These are phyloP conservation scores for Corbicula japonica DNA, from an alignment of 2,888 invertebrate species.

Conservation along the genomic window DNA sequence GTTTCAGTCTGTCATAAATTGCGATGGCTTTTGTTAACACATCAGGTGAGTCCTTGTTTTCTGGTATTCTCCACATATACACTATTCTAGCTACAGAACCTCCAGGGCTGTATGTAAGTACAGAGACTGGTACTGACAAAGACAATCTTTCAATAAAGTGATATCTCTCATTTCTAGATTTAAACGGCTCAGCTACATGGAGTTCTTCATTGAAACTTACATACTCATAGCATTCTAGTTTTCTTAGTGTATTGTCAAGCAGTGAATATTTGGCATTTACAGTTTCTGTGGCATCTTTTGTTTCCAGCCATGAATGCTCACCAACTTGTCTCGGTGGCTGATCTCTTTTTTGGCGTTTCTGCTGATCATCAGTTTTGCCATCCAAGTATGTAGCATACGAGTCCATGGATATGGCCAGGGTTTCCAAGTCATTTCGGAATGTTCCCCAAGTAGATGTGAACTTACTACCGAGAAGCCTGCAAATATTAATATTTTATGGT, in stretches of 20 bases:
- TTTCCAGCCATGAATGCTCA: background rate
- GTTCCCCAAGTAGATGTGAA: background rate
- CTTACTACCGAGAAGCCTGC: background rate
- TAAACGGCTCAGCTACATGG: conserved; percentile 31
- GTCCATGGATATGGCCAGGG: conserved; percentile 18
- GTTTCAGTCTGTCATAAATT: conserved; percentile 33
- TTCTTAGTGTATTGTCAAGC: conserved; percentile 31
- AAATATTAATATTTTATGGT: conserved; percentile 2
- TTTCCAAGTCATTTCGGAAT: conserved; percentile 1
- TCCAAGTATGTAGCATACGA: conserved; percentile 38
- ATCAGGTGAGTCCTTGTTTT: conserved; percentile 21
- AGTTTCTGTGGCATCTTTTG: background rate
- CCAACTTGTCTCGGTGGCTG: conserved; percentile 18
- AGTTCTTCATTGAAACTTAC: conserved; percentile 39
- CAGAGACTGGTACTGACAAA: conserved; percentile 14
- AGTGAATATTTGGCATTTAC: conserved; percentile 24
- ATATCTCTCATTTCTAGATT: conserved; percentile 8
- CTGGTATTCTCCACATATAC: conserved; percentile 47
- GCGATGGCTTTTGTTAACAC: conserved; percentile 18
- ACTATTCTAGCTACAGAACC: conserved; percentile 28
- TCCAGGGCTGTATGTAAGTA: conserved; percentile 41
- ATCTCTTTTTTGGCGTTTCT: conserved; percentile 20
- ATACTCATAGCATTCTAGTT: conserved; percentile 22
- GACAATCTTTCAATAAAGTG: conserved; percentile 25
- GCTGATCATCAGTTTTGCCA: conserved; percentile 25